These are phyloP conservation scores for Channallabes apus DNA, from an alignment of 2,797 vertebrate species.

Conservation along the genomic window DNA sequence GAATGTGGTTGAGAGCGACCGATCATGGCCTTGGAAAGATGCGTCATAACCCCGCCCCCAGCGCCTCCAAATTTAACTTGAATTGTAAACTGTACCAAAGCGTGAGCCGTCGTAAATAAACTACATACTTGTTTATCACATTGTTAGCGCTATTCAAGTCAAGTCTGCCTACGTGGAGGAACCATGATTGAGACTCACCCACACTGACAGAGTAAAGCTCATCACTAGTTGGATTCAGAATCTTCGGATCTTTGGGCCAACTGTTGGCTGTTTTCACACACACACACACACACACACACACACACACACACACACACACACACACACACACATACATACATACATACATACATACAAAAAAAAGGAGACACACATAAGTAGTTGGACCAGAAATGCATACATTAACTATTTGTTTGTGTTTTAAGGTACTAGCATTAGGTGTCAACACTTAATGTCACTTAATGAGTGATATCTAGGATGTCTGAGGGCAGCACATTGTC, in stretches of 20 bases:
- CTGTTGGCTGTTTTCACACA: neutral
- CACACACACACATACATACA: slow-evolving; percentile 4
- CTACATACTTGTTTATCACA: no score
- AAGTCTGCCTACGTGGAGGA: neutral
- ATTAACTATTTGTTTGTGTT: neutral
- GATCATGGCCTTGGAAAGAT: neutral
- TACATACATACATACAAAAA: neutral
- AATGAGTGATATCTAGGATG: neutral
- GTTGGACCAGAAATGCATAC: neutral
- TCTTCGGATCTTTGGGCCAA: slow-evolving; percentile 51
- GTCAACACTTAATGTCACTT: neutral
- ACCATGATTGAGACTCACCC: slow-evolving; percentile 52
- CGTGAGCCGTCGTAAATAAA: neutral
- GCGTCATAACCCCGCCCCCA: neutral
- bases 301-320: slow-evolving; percentile 22
- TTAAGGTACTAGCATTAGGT: neutral
- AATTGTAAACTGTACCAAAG: neutral
- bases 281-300: slow-evolving; percentile 31
- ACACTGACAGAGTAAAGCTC: slow-evolving; percentile 55
- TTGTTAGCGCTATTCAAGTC: no score
- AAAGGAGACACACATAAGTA: neutral
- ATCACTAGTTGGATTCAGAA: slow-evolving; percentile 55
- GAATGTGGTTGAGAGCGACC: neutral
- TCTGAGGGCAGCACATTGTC: neutral
- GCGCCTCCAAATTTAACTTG: neutral